Evolutionary conservation across 2,113 vertebrate species (phyloP).

Genomic region (Sebastes schlegelii): DNA sequence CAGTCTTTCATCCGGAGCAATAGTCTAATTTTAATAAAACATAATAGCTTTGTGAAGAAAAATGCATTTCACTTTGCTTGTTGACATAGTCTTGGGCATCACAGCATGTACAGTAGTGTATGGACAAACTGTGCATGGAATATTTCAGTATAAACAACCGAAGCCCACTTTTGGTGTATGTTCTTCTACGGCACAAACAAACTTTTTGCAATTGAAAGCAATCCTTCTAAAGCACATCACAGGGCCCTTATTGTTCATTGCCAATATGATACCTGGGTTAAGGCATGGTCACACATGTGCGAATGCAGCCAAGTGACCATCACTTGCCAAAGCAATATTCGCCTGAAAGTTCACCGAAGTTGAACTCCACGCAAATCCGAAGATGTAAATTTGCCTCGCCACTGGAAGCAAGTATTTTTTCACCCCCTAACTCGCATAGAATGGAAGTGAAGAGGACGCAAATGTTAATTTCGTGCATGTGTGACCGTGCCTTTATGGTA

Average conservation of each 20-base stretch:
- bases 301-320: too few relatives aligned
- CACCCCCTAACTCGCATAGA: too few relatives aligned
- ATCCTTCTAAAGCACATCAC: background rate
- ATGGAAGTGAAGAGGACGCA: too few relatives aligned
- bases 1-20: conserved; percentile 18
- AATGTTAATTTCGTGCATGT: too few relatives aligned
- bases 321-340: too few relatives aligned
- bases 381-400: too few relatives aligned
- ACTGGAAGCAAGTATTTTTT: too few relatives aligned
- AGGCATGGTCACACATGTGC: too few relatives aligned
- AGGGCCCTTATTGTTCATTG: background rate
- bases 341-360: too few relatives aligned
- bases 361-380: too few relatives aligned
- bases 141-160: background rate
- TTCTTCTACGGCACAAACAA: background rate
- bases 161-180: background rate
- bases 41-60: background rate
- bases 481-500: too few relatives aligned
- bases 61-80: background rate
- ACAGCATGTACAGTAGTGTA: background rate
- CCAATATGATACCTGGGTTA: background rate
- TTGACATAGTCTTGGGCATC: background rate
- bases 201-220: background rate
- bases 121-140: too few relatives aligned
- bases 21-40: background rate